Evolutionary conservation across 2,113 vertebrate genomes (phyloP).

Genomic region (Pseudolaguvia tuberculata): DNA sequence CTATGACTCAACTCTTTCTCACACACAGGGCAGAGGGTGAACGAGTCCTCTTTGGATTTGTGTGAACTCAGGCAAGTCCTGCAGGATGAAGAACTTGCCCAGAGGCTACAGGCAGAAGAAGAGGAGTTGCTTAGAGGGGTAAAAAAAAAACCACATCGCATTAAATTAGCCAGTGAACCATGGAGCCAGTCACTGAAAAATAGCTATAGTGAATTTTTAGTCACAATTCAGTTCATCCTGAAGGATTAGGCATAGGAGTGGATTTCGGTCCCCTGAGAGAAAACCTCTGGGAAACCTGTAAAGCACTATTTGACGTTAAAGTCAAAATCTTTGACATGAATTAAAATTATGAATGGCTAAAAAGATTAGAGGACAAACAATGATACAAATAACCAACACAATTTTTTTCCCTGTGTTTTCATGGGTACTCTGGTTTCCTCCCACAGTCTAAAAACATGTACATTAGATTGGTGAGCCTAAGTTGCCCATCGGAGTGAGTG

Average conservation of each 20-base stretch:
- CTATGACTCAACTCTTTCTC: conserved; percentile 15
- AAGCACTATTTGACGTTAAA: neutral
- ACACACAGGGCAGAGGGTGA: conserved; percentile 7
- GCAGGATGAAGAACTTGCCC: conserved; percentile 66
- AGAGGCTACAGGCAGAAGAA: conserved; percentile 64
- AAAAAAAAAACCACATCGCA: neutral
- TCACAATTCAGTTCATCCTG: no score
- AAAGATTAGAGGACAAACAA: neutral
- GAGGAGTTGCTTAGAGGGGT: conserved; percentile 54
- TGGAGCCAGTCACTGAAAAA: no score
- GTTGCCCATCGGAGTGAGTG: no score
- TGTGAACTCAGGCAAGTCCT: conserved; percentile 64
- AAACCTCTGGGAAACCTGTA: neutral
- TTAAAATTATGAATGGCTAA: neutral
- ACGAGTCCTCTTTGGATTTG: conserved; percentile 51
- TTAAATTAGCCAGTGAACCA: no score
- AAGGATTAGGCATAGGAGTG: no score
- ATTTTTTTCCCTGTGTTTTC: no score
- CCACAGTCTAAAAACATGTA: no score
- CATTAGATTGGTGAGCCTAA: no score
- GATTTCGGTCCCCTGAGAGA: neutral
- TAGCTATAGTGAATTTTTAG: no score
- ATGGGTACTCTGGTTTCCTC: no score
- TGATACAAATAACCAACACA: no score
- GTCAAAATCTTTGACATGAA: neutral